phyloP scores from a whole-genome alignment of 2,888 invertebrate genomes.

The Synanthedon vespiformis region DNA sequence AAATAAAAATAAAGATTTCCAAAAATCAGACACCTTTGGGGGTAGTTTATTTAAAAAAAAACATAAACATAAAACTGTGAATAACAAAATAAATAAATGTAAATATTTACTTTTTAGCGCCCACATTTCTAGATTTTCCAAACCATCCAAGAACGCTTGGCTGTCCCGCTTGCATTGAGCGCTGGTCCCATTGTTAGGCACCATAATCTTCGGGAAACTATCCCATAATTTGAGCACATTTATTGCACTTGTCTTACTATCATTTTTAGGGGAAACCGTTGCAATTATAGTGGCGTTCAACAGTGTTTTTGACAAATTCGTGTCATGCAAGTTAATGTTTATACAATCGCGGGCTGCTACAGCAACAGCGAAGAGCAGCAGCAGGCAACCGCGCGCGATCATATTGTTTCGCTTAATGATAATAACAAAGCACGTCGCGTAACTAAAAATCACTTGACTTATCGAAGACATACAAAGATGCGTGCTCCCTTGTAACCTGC shows the following conservation, averaged over 20 bases:
- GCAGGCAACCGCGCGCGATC: slow-evolving; percentile 56
- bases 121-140: slow-evolving; percentile 59
- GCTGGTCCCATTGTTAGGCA: slow-evolving; percentile 56
- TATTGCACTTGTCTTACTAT: slow-evolving; percentile 28
- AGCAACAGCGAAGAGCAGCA: slow-evolving; percentile 26
- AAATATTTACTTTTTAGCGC: slow-evolving; percentile 66
- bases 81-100: neutral
- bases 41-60: too few relatives aligned
- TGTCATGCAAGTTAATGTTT: slow-evolving; percentile 46
- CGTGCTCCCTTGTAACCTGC: neutral
- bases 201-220: slow-evolving; percentile 50
- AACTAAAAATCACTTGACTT: neutral
- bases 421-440: slow-evolving; percentile 1
- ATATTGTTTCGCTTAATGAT: slow-evolving; percentile 48
- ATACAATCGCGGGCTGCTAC: slow-evolving; percentile 49
- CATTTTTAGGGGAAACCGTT: slow-evolving; percentile 35
- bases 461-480: neutral
- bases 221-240: slow-evolving; percentile 51
- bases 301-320: slow-evolving; percentile 15
- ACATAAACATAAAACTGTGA: too few relatives aligned
- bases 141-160: slow-evolving; percentile 39
- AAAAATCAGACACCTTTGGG: too few relatives aligned
- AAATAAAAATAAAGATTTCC: too few relatives aligned
- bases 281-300: slow-evolving; percentile 36
- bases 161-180: slow-evolving; percentile 57